phyloP scores from a whole-genome alignment of 2,888 invertebrate genomes.

The Amphipoea lucens region DNA sequence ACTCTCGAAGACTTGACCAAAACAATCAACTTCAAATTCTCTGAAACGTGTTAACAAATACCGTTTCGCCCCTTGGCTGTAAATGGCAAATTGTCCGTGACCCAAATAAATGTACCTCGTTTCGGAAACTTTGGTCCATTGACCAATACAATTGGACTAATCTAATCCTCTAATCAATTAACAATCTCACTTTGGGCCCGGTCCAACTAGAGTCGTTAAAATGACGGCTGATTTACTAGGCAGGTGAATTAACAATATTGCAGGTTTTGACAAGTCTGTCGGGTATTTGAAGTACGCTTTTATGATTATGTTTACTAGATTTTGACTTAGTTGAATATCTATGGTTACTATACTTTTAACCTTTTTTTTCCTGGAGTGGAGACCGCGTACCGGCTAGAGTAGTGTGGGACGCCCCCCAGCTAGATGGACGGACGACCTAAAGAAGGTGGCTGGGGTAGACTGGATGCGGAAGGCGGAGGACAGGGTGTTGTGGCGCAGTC shows the following conservation, averaged over 20 bases:
- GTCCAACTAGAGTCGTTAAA: conserved; percentile 35
- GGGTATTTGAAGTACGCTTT: background rate
- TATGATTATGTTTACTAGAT: background rate
- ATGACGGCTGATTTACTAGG: conserved; percentile 8
- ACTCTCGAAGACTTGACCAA: background rate
- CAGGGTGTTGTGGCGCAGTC: too few species aligned
- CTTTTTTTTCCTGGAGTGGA: too few species aligned
- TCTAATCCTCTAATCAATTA: conserved; percentile 62
- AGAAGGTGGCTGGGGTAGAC: too few species aligned
- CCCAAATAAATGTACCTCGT: conserved; percentile 62
- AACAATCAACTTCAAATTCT: conserved; percentile 5
- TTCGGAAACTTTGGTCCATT: conserved; percentile 56
- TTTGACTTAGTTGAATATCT: too few species aligned
- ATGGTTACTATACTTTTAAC: too few species aligned
- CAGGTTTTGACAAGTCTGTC: background rate
- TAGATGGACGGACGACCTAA: too few species aligned
- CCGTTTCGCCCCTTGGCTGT: conserved; percentile 21
- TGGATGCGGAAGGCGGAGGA: too few species aligned
- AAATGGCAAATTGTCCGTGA: conserved; percentile 51
- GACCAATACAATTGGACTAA: conserved; percentile 59
- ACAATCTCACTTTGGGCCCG: conserved; percentile 40
- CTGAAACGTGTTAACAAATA: conserved; percentile 41
- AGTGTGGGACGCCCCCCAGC: too few species aligned
- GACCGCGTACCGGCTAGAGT: too few species aligned
- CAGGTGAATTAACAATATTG: conserved; percentile 15